Conservation (phyloP, 1,140 invertebrate species). For the Coelopa frigida region DNA sequence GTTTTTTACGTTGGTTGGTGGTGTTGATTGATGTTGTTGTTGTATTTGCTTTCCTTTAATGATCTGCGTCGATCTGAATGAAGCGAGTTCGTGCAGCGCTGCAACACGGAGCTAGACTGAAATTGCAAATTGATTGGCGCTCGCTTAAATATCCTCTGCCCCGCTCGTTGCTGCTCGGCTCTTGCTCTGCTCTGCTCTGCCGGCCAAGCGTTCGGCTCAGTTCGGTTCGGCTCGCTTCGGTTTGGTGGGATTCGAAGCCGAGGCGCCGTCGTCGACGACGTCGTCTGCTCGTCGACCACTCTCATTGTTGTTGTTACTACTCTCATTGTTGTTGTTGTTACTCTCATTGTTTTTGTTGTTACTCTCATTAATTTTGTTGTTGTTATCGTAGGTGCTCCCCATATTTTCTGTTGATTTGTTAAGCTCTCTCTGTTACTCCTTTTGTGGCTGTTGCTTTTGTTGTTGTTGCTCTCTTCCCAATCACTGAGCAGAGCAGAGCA, state of each 20-base stretch:
- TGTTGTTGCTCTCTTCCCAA: no score
- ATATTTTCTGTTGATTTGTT: no score
- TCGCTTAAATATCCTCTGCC: conserved; percentile 46
- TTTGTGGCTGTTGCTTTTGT: no score
- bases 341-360: no score
- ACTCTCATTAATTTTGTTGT: no score
- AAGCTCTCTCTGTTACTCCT: no score
- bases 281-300: conserved; percentile 16
- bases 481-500: no score
- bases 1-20: no score
- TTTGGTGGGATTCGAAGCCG: conserved; percentile 8
- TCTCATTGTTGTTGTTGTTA: conserved; percentile 1
- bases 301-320: conserved; percentile 10
- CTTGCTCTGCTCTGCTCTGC: conserved; percentile 5
- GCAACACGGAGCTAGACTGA: conserved; percentile 45
- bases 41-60: not conserved
- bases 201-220: conserved; percentile 7
- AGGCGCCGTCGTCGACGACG: conserved; percentile 20
- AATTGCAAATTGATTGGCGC: conserved; percentile 46
- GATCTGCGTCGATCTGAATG: no score
- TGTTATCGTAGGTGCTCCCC: no score
- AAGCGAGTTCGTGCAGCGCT: conserved; percentile 42
- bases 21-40: no score
- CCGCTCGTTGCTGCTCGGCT: conserved; percentile 28
- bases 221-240: not conserved